These are phyloP conservation scores for Merodon equestris DNA, from an alignment of 2,888 invertebrate genomes.

Conservation along the genomic window DNA sequence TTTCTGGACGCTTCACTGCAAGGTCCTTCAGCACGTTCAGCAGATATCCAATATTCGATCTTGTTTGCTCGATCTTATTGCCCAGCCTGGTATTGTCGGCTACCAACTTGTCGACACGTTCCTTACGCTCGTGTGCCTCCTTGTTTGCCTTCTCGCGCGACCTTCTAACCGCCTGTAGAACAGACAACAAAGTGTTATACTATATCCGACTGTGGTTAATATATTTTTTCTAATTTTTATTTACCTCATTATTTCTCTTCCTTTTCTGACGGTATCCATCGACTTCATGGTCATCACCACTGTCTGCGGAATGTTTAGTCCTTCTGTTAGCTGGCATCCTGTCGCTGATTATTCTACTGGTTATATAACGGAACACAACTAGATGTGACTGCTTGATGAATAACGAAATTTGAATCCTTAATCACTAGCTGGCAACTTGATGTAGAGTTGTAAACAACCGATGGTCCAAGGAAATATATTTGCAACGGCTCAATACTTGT, in stretches of 20 bases:
- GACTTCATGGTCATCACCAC: constrained; percentile 72
- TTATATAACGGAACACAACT: constrained; percentile 62
- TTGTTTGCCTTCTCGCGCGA: constrained; percentile 77
- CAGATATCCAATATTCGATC: constrained; percentile 70
- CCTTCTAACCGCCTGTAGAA: constrained; percentile 76
- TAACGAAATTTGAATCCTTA: not conserved
- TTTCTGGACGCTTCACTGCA: too few relatives aligned
- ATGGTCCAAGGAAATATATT: not conserved
- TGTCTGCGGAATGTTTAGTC: constrained; percentile 71
- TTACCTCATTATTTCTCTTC: constrained; percentile 77
- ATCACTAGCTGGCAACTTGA: not conserved
- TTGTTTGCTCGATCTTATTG: constrained; percentile 72
- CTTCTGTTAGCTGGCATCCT: constrained; percentile 77
- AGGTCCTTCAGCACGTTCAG: too few relatives aligned
- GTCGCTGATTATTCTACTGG: constrained; percentile 74
- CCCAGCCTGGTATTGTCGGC: constrained; percentile 73
- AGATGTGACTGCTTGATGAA: constrained; percentile 10
- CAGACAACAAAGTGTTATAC: constrained; percentile 21
- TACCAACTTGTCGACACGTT: constrained; percentile 74
- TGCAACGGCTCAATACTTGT: constrained; percentile 12
- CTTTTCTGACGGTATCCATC: constrained; percentile 76
- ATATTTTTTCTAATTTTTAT: constrained; percentile 45
- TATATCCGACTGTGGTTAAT: constrained; percentile 20
- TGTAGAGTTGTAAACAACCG: not conserved
- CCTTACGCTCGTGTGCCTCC: constrained; percentile 75